Evolutionary conservation across 2,888 invertebrate species (phyloP), one percentile per base, ranked within the genome.

Genomic region (Tetragnatha montana): DNA sequence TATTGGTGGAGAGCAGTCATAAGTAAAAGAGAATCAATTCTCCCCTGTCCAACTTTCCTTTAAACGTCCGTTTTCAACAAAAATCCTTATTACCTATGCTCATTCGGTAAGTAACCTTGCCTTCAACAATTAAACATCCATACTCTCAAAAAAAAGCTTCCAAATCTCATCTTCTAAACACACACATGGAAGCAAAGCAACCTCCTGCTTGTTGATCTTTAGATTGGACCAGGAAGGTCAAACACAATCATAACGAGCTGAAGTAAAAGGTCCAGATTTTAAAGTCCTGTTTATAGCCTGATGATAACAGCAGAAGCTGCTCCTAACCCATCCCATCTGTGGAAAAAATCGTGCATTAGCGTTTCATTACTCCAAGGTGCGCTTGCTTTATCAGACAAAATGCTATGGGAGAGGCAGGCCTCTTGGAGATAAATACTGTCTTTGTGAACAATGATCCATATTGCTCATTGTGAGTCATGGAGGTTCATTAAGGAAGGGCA

Each of bases 301-400:
- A 71, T 82, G 73, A 71, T 82, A 82, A 73, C 51, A 73, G 51
- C 8, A 74, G 35, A 19, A 22, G 35, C 51, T 60, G 60, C 60
- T 60, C 51, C 35, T 73, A 60, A 35, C 74, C 60, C 70, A 71
- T 71, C 49, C 51, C 50, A 12, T 22, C 17, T 14, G 10, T n/a
- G n/a, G 51, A 7, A 71, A 82, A 73, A 73, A 74, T 74, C 82
- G 82, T 82, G 82, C 82, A 51, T 71, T 82, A 60, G 50, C 73
- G 82, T 82, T 82, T 82, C 82, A 82, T 82, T 82, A 82, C 51
- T 22, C 10, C 35, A 82, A 60, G 60, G 12, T 60, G 60, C 17
- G 12, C 17, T 60, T 60, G 60, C 17, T 60, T 60, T 60, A 10
- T 12, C 60, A 17, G 14, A 60, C 12, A 60, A 10, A 60, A 60